Evolutionary conservation across 2,113 vertebrate species (phyloP), one percentile per base, ranked within the genome.

Genomic region (Cinclus cinclus): DNA sequence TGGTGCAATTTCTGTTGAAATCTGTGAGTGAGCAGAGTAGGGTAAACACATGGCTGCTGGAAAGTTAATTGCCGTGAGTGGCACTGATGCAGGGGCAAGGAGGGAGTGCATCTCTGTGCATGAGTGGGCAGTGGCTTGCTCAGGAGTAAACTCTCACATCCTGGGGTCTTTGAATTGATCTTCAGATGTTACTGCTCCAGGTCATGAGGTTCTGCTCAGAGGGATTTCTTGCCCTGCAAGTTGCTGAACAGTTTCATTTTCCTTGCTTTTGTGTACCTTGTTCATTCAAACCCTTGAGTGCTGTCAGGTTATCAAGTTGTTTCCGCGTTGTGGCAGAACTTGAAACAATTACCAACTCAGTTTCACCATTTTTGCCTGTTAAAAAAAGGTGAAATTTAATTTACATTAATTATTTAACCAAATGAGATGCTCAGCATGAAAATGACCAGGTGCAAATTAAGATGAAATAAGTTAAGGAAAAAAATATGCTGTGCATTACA

Each of bases 391-490:
- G 83, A 89, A 91, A 87, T 92, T 83, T 92, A 87, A 96, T 97
- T 96, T 95, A 59, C 90, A 87, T 55, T 88, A 83, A 83, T 96
- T 91, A 89, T 78, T 96, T 94, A 87, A 92, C 75, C 89, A 68
- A 35, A 47, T 37, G 44, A 87, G 87, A 75, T 71, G 37, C 81
- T 81, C 37, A 2, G 82, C 89, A 65, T 92, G 96, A 92, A 92
- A 95, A 88, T 85, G 85, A 68, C 41, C 52, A 92, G 84, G 87
- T 95, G 93, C 89, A 95, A 96, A 96, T 95, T 83, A 91, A 92
- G 79, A 88, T 56, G 37, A 83, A 94, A 52, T 62, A 87, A 96
- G 67, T 75, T 67, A 77, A 89, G 69, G 41, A 74, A 70, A 74
- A 81, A 89, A 91, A 87, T 87, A 76, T 0, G 2, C 49, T n/a